phyloP scores from a whole-genome alignment of 2,113 vertebrate genomes.

The Grammomys dolichurus region DNA sequence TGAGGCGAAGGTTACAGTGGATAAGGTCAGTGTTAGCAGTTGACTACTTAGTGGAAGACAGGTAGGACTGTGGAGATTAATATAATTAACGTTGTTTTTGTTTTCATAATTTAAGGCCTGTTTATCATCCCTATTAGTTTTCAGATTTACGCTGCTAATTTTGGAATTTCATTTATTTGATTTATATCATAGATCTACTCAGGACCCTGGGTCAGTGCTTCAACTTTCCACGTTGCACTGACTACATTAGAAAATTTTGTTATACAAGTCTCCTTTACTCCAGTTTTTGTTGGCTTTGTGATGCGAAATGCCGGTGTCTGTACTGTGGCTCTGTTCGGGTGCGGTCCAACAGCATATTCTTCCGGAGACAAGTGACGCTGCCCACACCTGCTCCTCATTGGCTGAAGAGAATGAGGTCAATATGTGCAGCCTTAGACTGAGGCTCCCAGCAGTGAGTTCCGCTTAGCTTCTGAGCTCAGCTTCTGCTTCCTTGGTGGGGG shows the following conservation, averaged over 20 bases:
- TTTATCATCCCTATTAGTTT: neutral
- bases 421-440: neutral
- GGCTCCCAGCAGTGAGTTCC: neutral
- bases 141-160: neutral
- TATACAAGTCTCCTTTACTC: neutral
- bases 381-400: neutral
- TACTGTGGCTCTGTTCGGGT: rapidly evolving
- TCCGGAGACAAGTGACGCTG: neutral
- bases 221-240: neutral
- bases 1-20: neutral
- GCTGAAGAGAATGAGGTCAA: neutral
- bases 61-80: neutral
- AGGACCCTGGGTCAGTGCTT: neutral
- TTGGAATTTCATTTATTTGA: neutral
- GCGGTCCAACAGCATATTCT: neutral
- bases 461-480: neutral
- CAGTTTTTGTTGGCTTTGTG: neutral
- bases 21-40: neutral
- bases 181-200: neutral
- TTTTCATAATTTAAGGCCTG: neutral
- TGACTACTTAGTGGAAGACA: neutral
- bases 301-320: neutral
- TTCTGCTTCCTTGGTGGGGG: neutral
- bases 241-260: neutral
- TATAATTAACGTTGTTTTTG: neutral